Evolutionary conservation across 2,113 vertebrate genomes (phyloP).

Genomic region (Seriola quinqueradiata): DNA sequence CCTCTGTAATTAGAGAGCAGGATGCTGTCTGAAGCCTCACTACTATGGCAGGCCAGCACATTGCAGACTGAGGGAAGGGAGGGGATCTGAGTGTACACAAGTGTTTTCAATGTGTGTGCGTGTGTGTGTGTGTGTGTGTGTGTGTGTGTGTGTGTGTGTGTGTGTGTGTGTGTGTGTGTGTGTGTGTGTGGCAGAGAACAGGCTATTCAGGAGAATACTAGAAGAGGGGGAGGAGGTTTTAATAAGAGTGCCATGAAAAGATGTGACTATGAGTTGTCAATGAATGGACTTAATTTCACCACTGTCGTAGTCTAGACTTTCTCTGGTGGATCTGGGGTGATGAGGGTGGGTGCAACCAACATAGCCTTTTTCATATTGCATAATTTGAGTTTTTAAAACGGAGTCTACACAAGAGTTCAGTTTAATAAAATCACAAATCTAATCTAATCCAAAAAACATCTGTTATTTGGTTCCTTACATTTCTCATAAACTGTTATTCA

Average conservation of each 20-base stretch:
- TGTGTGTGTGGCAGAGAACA: not conserved
- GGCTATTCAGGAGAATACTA: constrained; percentile 39
- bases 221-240: constrained; percentile 35
- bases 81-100: constrained; percentile 40
- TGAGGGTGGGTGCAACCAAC: not conserved
- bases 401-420: not conserved
- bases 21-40: constrained; percentile 58
- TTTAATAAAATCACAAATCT: constrained; percentile 4
- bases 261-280: constrained; percentile 29
- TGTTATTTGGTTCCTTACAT: constrained; percentile 28
- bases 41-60: constrained; percentile 56
- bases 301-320: not conserved
- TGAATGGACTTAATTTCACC: constrained; percentile 44
- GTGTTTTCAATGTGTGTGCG: not conserved
- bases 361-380: not conserved
- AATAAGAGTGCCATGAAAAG: constrained; percentile 38
- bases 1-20: constrained; percentile 71
- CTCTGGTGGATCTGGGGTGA: constrained; percentile 22
- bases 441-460: constrained; percentile 12
- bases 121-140: constrained; percentile 17
- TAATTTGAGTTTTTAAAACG: not conserved
- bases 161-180: constrained; percentile 16
- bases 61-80: constrained; percentile 49
- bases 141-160: constrained; percentile 17
- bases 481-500: constrained; percentile 35